Conservation (phyloP, 1,140 invertebrate genomes). For the Drosophila tani region DNA sequence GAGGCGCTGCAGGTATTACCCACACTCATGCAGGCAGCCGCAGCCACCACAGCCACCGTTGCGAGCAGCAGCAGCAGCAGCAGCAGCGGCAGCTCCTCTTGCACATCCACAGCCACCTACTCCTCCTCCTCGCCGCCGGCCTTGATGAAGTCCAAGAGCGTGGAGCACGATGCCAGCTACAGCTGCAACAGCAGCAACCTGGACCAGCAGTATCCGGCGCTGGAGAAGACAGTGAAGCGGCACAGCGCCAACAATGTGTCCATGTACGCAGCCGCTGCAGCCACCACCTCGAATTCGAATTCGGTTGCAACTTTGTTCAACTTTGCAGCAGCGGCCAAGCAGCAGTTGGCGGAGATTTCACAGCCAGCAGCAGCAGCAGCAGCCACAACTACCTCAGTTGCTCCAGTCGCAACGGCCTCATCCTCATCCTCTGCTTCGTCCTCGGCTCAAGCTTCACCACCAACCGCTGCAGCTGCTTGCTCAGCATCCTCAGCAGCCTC, state of each 20-base stretch:
- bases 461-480: not conserved
- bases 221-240: slow-evolving; percentile 83
- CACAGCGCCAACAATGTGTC: slow-evolving; percentile 77
- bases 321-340: slow-evolving; percentile 72
- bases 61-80: slow-evolving; percentile 14
- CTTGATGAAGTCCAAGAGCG: slow-evolving; percentile 82
- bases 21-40: not conserved
- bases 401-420: not conserved
- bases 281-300: slow-evolving; percentile 6
- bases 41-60: not conserved
- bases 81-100: slow-evolving; percentile 5
- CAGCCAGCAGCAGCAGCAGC: not conserved
- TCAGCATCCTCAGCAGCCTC: not conserved
- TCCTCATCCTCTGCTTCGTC: slow-evolving; percentile 35
- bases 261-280: slow-evolving; percentile 8
- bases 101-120: not conserved
- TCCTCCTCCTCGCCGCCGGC: slow-evolving; percentile 45
- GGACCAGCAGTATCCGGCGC: slow-evolving; percentile 82
- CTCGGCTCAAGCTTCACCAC: slow-evolving; percentile 7
- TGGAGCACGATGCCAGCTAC: slow-evolving; percentile 77
- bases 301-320: slow-evolving; percentile 55
- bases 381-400: slow-evolving; percentile 41
- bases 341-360: slow-evolving; percentile 47
- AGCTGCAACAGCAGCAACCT: slow-evolving; percentile 77
- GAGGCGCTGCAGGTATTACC: slow-evolving; percentile 32